These are phyloP conservation scores for Catocala fraxini DNA, from an alignment of 2,888 invertebrate species.

Conservation along the genomic window DNA sequence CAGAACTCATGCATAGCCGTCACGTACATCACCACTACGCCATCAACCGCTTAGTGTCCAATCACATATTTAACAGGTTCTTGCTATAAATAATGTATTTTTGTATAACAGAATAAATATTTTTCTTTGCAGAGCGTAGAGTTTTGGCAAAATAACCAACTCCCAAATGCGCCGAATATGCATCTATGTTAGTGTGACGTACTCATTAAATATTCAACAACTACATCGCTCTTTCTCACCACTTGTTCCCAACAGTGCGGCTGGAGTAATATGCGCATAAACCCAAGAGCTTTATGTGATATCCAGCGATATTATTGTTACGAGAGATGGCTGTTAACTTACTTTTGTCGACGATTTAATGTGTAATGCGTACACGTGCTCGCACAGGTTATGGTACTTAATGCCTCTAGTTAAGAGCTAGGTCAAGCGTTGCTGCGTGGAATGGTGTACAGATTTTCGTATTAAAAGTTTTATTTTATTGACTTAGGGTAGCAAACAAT, in stretches of 20 bases:
- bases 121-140: too few relatives aligned
- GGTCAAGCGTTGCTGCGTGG: not conserved
- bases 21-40: too few relatives aligned
- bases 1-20: too few relatives aligned
- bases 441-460: not conserved
- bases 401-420: conserved; percentile 3
- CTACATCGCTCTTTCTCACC: conserved; percentile 32
- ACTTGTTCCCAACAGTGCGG: conserved; percentile 47
- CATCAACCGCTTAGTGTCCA: too few relatives aligned
- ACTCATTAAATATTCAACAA: not conserved
- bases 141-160: too few relatives aligned
- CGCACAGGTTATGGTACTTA: conserved; percentile 6
- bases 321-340: conserved; percentile 57
- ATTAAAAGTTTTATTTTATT: not conserved
- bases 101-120: too few relatives aligned
- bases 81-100: too few relatives aligned
- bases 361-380: conserved; percentile 21
- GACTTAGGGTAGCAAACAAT: too few relatives aligned
- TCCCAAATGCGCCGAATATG: too few relatives aligned
- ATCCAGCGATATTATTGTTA: conserved; percentile 63
- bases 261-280: conserved; percentile 64
- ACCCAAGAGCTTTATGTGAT: conserved; percentile 66
- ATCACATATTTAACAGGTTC: too few relatives aligned
- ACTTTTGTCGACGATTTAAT: conserved; percentile 59
- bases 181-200: too few relatives aligned